These are phyloP conservation scores for Podarcis lilfordi DNA, from an alignment of 2,797 vertebrate genomes.

Conservation along the genomic window DNA sequence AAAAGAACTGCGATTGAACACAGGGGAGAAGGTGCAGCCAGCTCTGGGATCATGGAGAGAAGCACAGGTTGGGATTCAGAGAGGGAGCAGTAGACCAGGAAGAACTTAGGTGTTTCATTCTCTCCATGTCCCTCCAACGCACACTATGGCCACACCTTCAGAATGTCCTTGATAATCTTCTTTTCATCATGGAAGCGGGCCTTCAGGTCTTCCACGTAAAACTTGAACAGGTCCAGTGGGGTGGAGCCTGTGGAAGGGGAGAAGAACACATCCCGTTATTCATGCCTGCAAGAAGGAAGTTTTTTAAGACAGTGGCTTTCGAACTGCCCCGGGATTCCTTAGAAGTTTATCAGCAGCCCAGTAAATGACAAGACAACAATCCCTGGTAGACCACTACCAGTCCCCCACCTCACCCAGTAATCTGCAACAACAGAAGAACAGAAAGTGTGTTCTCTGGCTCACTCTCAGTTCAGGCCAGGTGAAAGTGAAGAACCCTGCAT, in stretches of 20 bases:
- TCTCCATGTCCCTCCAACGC: background rate
- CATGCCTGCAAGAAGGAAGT: background rate
- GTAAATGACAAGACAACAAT: background rate
- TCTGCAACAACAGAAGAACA: too few relatives aligned
- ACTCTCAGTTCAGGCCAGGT: background rate
- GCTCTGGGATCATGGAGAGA: background rate
- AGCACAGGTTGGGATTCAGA: background rate
- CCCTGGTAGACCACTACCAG: background rate
- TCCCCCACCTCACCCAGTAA: too few relatives aligned
- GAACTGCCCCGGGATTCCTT: background rate
- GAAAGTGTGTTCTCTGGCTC: too few relatives aligned
- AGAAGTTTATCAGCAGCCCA: background rate
- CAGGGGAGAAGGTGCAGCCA: background rate
- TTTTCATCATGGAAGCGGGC: constrained; percentile 81
- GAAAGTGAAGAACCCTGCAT: background rate
- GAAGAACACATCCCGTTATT: constrained; percentile 50
- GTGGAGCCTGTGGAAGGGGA: constrained; percentile 75
- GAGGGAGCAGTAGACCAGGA: background rate
- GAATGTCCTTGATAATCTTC: constrained; percentile 81
- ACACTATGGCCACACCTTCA: constrained; percentile 68
- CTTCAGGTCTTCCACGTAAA: constrained; percentile 81
- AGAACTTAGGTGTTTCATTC: background rate
- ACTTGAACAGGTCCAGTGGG: constrained; percentile 79
- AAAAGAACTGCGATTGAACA: background rate
- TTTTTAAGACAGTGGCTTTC: background rate